Conservation (phyloP, 2,888 invertebrate genomes). For the Pardosa pseudoannulata region DNA sequence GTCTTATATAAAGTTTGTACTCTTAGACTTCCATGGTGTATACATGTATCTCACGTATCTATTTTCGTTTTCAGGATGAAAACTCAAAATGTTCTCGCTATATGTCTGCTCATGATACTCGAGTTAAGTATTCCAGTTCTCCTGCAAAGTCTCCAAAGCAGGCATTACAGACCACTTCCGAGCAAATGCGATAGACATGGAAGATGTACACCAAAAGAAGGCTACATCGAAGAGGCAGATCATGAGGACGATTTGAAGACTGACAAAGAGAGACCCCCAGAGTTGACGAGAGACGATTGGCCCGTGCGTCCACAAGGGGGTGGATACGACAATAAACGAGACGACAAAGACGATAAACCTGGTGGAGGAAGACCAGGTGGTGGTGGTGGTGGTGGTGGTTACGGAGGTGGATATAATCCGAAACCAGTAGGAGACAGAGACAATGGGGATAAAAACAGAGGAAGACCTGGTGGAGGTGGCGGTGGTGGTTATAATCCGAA, state of each 20-base stretch:
- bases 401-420: conserved; percentile 1
- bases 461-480: background rate
- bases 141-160: conserved; percentile 7
- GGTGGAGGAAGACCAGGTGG: background rate
- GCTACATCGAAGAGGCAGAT: conserved; percentile 18
- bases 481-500: conserved; percentile 41
- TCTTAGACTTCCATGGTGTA: no score
- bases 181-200: conserved; percentile 39
- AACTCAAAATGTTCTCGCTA: background rate
- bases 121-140: background rate
- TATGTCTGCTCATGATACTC: background rate
- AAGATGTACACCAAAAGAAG: conserved; percentile 6
- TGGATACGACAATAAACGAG: conserved; percentile 21
- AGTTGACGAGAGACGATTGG: conserved; percentile 21
- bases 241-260: conserved; percentile 29
- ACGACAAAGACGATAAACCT: conserved; percentile 23
- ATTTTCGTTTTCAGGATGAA: background rate
- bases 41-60: no score
- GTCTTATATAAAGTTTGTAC: no score
- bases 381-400: background rate
- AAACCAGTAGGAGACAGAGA: conserved; percentile 20
- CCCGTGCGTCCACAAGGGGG: conserved; percentile 5
- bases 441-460: background rate
- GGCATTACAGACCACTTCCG: background rate
- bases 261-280: conserved; percentile 23